Percentiles rank a stretch among this genome's conserved stretches.
Conservation (phyloP, 2,888 invertebrate genomes). For the Mythimna pallens region DNA sequence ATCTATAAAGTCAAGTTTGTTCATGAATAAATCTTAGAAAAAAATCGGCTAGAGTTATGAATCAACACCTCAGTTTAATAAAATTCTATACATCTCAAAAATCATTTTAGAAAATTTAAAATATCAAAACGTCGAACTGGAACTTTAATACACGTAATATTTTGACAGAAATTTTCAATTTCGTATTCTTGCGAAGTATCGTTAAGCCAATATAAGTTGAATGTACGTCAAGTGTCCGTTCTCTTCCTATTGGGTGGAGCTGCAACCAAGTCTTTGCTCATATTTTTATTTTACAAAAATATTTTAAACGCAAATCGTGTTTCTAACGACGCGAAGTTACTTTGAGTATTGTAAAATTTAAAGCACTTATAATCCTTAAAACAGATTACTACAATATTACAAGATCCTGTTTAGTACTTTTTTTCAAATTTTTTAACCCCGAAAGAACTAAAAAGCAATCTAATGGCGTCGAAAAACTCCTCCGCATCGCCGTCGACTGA, state of each 20-base stretch:
- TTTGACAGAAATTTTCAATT: conserved; percentile 66
- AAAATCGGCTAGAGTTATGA: too few species aligned
- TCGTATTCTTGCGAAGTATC: conserved; percentile 65
- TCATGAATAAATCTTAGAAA: neutral
- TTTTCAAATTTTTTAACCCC: too few species aligned
- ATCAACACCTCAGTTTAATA: too few species aligned
- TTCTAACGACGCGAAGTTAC: conserved; percentile 42
- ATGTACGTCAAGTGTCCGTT: conserved; percentile 72
- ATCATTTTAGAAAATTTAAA: neutral
- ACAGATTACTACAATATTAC: neutral
- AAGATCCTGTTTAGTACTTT: neutral
- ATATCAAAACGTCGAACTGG: conserved; percentile 15
- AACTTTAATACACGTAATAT: conserved; percentile 40
- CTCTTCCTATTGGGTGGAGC: conserved; percentile 60
- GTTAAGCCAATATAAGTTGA: conserved; percentile 66
- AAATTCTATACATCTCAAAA: neutral
- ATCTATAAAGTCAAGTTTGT: neutral
- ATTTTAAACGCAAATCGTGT: conserved; percentile 64
- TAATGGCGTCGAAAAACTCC: too few species aligned
- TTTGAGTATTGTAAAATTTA: conserved; percentile 12
- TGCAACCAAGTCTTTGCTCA: conserved; percentile 56
- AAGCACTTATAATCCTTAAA: neutral
- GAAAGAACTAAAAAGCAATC: too few species aligned
- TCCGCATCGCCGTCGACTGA: too few species aligned
- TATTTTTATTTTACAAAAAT: conserved; percentile 71